Evolutionary conservation across 2,797 vertebrate genomes (phyloP).

Genomic region (Enteromius trimaculatus): DNA sequence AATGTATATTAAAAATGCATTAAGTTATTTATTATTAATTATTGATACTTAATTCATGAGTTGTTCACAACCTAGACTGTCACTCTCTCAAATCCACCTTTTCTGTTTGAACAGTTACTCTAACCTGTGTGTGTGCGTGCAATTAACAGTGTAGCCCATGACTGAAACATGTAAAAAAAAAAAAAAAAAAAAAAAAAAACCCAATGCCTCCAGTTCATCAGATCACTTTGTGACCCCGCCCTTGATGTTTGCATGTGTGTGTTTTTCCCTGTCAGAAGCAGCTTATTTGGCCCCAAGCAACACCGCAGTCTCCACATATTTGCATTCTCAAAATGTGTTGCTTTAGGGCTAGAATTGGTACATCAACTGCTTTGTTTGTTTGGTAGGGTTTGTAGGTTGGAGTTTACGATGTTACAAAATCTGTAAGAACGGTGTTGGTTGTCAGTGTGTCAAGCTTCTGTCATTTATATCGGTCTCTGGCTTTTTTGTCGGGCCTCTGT

Average conservation of each 20-base stretch:
- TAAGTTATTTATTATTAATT: background rate
- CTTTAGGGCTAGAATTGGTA: slow-evolving; percentile 77
- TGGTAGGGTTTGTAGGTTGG: slow-evolving; percentile 10
- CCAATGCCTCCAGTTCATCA: slow-evolving; percentile 79
- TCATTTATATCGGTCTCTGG: background rate
- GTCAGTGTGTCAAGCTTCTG: slow-evolving; percentile 11
- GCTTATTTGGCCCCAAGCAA: slow-evolving; percentile 71
- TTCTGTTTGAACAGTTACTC: slow-evolving; percentile 60
- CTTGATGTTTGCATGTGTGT: slow-evolving; percentile 45
- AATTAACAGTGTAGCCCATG: slow-evolving; percentile 76
- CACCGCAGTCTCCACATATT: slow-evolving; percentile 67
- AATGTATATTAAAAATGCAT: background rate
- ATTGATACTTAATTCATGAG: background rate
- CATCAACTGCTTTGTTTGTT: slow-evolving; percentile 55
- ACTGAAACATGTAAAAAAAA: slow-evolving; percentile 68
- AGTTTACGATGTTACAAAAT: slow-evolving; percentile 38
- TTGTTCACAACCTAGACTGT: slow-evolving; percentile 47
- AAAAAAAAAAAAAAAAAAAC: slow-evolving; percentile 61
- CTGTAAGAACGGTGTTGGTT: slow-evolving; percentile 18
- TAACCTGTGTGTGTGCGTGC: slow-evolving; percentile 55
- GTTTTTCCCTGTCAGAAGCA: slow-evolving; percentile 62
- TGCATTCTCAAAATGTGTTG: slow-evolving; percentile 75
- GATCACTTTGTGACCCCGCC: slow-evolving; percentile 56
- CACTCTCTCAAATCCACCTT: slow-evolving; percentile 51
- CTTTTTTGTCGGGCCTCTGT: background rate